Evolutionary conservation across 92 coral and sea anemone genomes (phyloP).

Genomic region (Parazoanthus atlanticus): DNA sequence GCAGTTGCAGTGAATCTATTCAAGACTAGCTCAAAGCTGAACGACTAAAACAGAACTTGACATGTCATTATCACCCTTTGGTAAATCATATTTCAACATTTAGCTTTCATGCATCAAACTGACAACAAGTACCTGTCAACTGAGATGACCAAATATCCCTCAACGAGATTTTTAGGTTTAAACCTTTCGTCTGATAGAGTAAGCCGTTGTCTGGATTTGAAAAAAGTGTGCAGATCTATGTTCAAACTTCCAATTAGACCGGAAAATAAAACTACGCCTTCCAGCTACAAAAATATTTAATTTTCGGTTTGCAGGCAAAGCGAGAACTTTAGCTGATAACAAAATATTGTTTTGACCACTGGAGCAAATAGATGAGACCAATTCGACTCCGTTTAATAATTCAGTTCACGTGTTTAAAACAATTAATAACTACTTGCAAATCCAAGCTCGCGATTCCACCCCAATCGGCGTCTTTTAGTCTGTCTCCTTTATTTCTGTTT

Average conservation of each 20-base stretch:
- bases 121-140: background rate
- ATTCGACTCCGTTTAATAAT: conserved; percentile 17
- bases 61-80: background rate
- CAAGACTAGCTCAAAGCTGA: background rate
- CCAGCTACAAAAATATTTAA: background rate
- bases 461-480: conserved; percentile 11
- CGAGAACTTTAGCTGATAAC: background rate
- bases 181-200: background rate
- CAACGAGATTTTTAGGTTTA: background rate
- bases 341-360: background rate
- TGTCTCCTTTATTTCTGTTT: background rate
- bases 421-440: background rate
- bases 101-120: background rate
- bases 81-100: background rate
- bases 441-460: background rate
- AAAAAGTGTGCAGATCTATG: background rate
- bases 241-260: background rate
- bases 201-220: background rate
- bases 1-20: background rate
- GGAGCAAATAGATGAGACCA: background rate
- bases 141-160: background rate
- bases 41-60: background rate
- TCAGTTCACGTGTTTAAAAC: conserved; percentile 19
- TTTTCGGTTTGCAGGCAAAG: background rate
- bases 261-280: background rate